Conservation (phyloP, 2,888 invertebrate genomes). For the Cosmia pyralina region DNA sequence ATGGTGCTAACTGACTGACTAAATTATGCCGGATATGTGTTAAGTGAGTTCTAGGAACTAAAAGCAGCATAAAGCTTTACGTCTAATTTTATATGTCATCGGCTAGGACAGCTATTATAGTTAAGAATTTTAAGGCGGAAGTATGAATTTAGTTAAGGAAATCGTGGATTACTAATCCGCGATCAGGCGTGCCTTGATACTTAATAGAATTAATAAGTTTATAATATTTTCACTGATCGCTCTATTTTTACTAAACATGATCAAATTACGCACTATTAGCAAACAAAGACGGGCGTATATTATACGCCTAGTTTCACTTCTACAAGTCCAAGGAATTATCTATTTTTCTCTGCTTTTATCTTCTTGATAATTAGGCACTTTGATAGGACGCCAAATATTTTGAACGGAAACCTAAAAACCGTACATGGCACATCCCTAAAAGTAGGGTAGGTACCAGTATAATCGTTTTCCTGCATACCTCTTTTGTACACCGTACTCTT, state of each 20-base stretch:
- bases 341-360: neutral
- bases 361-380: neutral
- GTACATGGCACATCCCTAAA: slow-evolving; percentile 54
- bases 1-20: slow-evolving; percentile 41
- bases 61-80: slow-evolving; percentile 29
- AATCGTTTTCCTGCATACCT: slow-evolving; percentile 81
- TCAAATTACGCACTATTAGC: neutral
- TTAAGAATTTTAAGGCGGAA: neutral
- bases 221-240: neutral
- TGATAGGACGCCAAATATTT: slow-evolving; percentile 2
- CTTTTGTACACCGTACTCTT: slow-evolving; percentile 72
- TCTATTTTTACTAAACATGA: neutral
- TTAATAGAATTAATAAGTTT: neutral
- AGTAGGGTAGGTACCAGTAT: slow-evolving; percentile 70
- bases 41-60: slow-evolving; percentile 45
- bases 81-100: slow-evolving; percentile 24
- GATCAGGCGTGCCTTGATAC: neutral
- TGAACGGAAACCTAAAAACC: neutral
- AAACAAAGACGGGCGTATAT: too few relatives aligned
- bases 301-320: neutral
- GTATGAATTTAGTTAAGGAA: neutral
- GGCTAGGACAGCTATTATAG: neutral
- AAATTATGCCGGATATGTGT: slow-evolving; percentile 50
- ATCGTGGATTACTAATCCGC: slow-evolving; percentile 13
- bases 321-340: neutral